Conservation (phyloP, 2,113 vertebrate genomes). For the Spheniscus mendiculus region DNA sequence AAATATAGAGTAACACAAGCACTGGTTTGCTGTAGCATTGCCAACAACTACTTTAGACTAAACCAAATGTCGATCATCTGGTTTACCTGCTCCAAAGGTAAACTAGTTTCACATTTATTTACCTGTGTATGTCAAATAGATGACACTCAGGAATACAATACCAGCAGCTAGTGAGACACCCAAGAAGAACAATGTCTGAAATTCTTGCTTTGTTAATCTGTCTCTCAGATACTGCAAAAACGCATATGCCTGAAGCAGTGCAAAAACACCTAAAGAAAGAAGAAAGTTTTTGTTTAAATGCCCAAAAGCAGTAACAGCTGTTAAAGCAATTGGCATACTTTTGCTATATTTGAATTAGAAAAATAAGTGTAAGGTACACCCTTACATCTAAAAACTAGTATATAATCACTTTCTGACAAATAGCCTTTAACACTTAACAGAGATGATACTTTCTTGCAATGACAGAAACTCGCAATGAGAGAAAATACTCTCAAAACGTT, state of each 20-base stretch:
- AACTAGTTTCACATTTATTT: not conserved
- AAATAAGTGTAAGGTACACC: not conserved
- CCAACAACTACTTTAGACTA: not conserved
- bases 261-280: slow-evolving; percentile 88
- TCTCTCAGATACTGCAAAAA: slow-evolving; percentile 95
- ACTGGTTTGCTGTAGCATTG: not conserved
- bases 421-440: not conserved
- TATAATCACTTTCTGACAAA: not conserved
- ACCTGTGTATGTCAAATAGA: slow-evolving; percentile 97
- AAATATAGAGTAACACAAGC: accelerated
- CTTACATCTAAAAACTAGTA: not conserved
- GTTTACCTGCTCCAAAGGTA: not conserved
- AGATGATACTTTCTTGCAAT: not conserved
- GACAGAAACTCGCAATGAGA: not conserved
- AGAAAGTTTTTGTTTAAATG: not conserved
- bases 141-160: slow-evolving; percentile 91
- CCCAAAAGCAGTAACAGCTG: not conserved
- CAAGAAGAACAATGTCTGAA: slow-evolving; percentile 94
- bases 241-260: slow-evolving; percentile 92
- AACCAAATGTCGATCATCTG: not conserved
- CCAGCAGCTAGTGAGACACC: slow-evolving; percentile 90
- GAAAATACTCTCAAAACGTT: not conserved
- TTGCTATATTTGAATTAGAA: not conserved
- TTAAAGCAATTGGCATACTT: not conserved
- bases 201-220: slow-evolving; percentile 92